Evolutionary conservation across 2,113 vertebrate genomes (phyloP).

Genomic region (Cololabis saira): DNA sequence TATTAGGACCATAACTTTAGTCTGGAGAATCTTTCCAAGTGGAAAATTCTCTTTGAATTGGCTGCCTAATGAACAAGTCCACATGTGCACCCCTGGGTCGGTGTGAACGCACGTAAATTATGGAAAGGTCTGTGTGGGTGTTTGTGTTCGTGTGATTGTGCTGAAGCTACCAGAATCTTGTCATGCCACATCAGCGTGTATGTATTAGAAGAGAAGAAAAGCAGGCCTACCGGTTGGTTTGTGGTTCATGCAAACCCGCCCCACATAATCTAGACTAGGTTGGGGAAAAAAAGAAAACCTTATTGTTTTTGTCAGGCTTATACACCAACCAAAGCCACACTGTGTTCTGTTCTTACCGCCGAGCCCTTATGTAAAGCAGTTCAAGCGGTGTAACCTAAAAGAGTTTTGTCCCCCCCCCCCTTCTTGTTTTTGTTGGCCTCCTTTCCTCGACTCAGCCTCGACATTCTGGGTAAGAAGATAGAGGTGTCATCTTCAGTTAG

Average conservation of each 20-base stretch:
- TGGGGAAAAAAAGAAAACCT: constrained; percentile 48
- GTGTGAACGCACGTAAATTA: constrained; percentile 5
- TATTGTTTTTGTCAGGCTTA: constrained; percentile 77
- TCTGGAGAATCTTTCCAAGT: neutral
- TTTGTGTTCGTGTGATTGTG: constrained; percentile 41
- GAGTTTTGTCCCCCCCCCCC: constrained; percentile 31
- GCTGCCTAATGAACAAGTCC: neutral
- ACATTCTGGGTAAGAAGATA: constrained; percentile 68
- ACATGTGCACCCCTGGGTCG: constrained; percentile 11
- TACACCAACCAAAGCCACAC: constrained; percentile 76
- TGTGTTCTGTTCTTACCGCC: constrained; percentile 43
- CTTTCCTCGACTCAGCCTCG: constrained; percentile 51
- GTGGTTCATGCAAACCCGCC: constrained; percentile 68
- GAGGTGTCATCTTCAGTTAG: constrained; percentile 69
- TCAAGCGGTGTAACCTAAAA: constrained; percentile 69
- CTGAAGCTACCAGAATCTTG: constrained; percentile 59
- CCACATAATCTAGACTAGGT: constrained; percentile 41
- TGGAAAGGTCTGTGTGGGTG: constrained; percentile 33
- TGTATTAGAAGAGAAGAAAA: constrained; percentile 64
- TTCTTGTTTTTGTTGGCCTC: constrained; percentile 49
- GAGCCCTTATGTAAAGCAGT: constrained; percentile 72
- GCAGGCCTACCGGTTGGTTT: constrained; percentile 69
- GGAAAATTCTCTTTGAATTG: neutral
- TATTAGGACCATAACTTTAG: neutral
- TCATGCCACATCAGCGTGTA: constrained; percentile 56